A percentile compares a stretch with the other conserved stretches of the same genome.
Conservation (phyloP, 2,113 vertebrate genomes). For the Scomber japonicus region DNA sequence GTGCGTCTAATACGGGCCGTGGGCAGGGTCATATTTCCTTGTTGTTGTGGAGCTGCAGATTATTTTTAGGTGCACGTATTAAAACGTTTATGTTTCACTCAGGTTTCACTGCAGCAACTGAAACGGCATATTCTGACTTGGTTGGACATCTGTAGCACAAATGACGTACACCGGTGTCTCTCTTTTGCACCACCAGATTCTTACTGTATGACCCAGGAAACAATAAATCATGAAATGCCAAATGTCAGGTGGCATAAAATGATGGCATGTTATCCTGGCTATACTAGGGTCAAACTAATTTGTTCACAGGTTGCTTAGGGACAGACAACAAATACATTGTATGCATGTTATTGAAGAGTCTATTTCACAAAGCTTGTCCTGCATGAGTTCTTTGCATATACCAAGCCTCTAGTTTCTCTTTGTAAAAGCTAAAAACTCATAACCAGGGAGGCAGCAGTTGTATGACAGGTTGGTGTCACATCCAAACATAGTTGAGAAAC, state of each 20-base stretch:
- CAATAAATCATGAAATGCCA: slow-evolving; percentile 53
- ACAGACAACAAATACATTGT: slow-evolving; percentile 13
- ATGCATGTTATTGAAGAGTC: slow-evolving; percentile 6
- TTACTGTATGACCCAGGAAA: slow-evolving; percentile 47
- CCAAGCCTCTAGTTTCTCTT: slow-evolving; percentile 1
- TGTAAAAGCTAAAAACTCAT: slow-evolving; percentile 2
- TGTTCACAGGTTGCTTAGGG: slow-evolving; percentile 37
- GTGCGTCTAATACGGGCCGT: slow-evolving; percentile 28
- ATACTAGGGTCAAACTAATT: slow-evolving; percentile 9
- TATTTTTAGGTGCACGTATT: slow-evolving; percentile 73
- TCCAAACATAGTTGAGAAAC: slow-evolving; percentile 53
- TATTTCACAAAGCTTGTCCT: neutral
- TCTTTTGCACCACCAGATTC: slow-evolving; percentile 22
- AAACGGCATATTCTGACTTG: slow-evolving; percentile 38
- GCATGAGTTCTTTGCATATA: neutral
- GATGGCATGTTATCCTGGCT: slow-evolving; percentile 31
- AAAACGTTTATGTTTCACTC: slow-evolving; percentile 65
- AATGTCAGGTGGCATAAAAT: slow-evolving; percentile 41
- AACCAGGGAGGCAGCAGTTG: slow-evolving; percentile 26
- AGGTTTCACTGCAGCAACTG: slow-evolving; percentile 56
- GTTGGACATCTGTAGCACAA: slow-evolving; percentile 50
- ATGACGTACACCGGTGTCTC: slow-evolving; percentile 31
- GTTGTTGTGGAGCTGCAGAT: slow-evolving; percentile 63
- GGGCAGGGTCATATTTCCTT: slow-evolving; percentile 57
- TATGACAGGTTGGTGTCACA: slow-evolving; percentile 61